Base-by-base conservation (phyloP, 2,888 invertebrate genomes). In the Suillia variegata region DNA sequence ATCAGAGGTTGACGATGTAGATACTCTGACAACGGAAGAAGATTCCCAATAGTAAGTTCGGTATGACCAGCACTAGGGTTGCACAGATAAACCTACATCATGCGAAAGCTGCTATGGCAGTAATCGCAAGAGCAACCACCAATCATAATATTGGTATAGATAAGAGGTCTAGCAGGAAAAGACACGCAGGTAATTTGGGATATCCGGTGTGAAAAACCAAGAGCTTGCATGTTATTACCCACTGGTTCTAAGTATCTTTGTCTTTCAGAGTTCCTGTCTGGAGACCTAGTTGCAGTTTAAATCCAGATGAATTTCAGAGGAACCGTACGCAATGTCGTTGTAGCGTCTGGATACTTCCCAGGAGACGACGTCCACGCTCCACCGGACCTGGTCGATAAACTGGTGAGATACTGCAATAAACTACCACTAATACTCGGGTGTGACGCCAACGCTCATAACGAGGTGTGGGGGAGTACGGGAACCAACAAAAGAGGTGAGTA, bases 231-330 rank as follows among this genome's bases (percentile, higher is more conserved):
- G 38, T 8, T 52, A 33, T 17, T 31, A n/a, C 31, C 6, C 4
- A 33, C 12, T 18, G 33, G 33, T 33, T 33, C 20, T 3, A 52
- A 52, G 2, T 52, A 18, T n/a, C 13, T 52, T 8, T 33, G 52
- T 52, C 52, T 52, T 52, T 33, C 52, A 52, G 52, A 52, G 20
- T 50, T 24, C 26, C 50, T 50, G 8, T 24, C 50, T n/a, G 10
- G 50, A n/a, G 50, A 50, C 24, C 22, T 48, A 12, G 48, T 48
- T 3, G 18, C 48, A 8, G 13, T 48, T 22, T 26, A 50, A n/a
- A 50, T 24, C n/a, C 52, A 17, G 52, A n/a, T 34, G 21, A 52
- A 52, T 21, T 33, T 52, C 31, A 33, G 21, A 5, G 52, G 52
- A 20, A 3, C 12, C 33, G 5, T 12, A 17, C 52, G 52, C 2